Evolutionary conservation across 2,113 vertebrate genomes (phyloP).

Genomic region (Sinocyclocheilus grahami): DNA sequence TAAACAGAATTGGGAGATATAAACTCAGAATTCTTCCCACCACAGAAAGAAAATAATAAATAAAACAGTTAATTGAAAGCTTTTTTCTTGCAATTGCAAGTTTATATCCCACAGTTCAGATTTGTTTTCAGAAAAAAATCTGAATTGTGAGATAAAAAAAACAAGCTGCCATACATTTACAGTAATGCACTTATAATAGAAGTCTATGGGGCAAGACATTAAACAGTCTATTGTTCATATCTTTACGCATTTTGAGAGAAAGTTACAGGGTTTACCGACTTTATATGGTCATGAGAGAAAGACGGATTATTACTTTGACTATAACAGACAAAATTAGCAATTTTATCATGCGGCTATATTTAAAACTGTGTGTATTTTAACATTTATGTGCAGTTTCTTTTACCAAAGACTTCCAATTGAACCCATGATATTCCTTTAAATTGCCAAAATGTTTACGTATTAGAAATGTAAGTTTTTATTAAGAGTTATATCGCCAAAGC

Average conservation of each 20-base stretch:
- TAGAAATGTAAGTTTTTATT: neutral
- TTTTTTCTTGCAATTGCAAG: too few species aligned
- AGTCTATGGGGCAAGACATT: neutral
- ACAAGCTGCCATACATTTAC: too few species aligned
- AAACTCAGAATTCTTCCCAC: too few species aligned
- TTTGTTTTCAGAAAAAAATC: too few species aligned
- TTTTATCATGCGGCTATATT: neutral
- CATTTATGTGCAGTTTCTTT: neutral
- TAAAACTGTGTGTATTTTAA: neutral
- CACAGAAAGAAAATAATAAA: too few species aligned
- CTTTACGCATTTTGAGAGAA: neutral
- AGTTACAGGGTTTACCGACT: neutral
- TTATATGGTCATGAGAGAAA: neutral
- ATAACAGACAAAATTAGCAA: neutral
- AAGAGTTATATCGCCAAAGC: neutral
- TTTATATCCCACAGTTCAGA: too few species aligned
- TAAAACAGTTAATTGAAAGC: too few species aligned
- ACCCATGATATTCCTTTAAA: neutral
- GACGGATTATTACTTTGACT: neutral
- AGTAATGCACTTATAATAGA: neutral
- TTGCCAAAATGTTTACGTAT: neutral
- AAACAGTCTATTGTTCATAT: neutral
- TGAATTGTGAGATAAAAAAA: too few species aligned
- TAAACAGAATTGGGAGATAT: too few species aligned
- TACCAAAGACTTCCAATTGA: neutral